Conservation (phyloP, 2,113 vertebrate species). For the human region DNA sequence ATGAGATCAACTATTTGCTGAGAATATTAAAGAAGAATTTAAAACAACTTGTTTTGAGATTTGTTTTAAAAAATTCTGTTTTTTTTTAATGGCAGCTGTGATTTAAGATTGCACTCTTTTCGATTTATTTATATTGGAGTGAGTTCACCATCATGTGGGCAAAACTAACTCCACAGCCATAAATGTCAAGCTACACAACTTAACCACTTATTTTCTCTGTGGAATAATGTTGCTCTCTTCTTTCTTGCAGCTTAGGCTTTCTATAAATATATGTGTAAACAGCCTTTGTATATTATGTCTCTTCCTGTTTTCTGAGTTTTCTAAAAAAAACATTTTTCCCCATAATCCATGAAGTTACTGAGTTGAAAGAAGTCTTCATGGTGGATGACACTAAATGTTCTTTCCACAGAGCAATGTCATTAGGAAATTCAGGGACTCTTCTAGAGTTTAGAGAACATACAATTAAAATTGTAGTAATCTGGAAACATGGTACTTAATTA, state of each 20-base stretch:
- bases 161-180: neutral
- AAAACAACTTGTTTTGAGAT: neutral
- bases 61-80: neutral
- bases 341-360: neutral
- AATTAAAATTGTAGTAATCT: neutral
- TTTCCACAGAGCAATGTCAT: neutral
- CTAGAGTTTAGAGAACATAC: neutral
- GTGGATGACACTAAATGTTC: neutral
- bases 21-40: slow-evolving; percentile 24
- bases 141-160: neutral
- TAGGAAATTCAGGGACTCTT: neutral
- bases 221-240: slow-evolving; percentile 46
- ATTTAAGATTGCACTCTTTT: slow-evolving; percentile 47
- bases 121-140: slow-evolving; percentile 11
- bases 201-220: neutral
- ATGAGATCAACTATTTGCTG: neutral
- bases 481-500: neutral
- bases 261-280: neutral
- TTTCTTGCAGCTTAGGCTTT: slow-evolving; percentile 43
- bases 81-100: neutral
- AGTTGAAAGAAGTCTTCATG: neutral
- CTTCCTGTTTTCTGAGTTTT: neutral
- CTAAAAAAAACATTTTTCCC: neutral
- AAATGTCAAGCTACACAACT: neutral
- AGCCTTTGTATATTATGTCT: neutral